Evolutionary conservation across 2,797 vertebrate genomes (phyloP).

Genomic region (Distichodus sexfasciatus): DNA sequence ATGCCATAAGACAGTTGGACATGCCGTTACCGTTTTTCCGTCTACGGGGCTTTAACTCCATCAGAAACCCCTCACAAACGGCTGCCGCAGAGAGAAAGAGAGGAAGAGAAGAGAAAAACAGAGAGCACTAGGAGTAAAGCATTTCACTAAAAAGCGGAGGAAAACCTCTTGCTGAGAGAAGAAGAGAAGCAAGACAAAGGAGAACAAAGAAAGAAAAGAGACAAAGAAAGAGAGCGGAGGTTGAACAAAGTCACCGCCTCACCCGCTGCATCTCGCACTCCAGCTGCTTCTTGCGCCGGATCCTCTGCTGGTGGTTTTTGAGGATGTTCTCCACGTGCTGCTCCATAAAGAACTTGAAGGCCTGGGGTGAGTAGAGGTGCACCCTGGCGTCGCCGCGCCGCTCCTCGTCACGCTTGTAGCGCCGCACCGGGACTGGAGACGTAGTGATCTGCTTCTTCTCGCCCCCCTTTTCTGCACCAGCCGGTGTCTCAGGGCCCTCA

Average conservation of each 20-base stretch:
- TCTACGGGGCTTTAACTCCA: conserved; percentile 77
- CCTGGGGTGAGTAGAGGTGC: conserved; percentile 92
- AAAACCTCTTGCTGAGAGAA: neutral
- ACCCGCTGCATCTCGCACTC: conserved; percentile 99
- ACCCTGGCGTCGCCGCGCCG: conserved; percentile 88
- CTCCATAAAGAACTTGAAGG: conserved; percentile 99
- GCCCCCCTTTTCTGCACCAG: conserved; percentile 75
- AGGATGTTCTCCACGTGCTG: conserved; percentile 98
- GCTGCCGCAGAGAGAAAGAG: conserved; percentile 84
- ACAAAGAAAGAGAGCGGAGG: neutral
- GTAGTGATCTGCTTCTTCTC: conserved; percentile 98
- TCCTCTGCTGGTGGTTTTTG: conserved; percentile 93
- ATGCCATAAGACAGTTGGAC: conserved; percentile 13
- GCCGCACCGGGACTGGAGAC: conserved; percentile 91
- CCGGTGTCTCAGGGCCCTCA: conserved; percentile 57
- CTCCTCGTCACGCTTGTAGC: conserved; percentile 91
- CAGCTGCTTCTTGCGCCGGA: conserved; percentile 92
- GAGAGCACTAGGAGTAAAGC: conserved; percentile 52
- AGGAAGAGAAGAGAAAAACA: conserved; percentile 53
- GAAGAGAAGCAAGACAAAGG: neutral
- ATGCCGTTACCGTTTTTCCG: conserved; percentile 29
- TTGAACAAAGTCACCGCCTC: too few species aligned
- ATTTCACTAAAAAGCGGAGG: conserved; percentile 33
- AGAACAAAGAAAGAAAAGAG: conserved; percentile 4
- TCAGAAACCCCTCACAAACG: conserved; percentile 84